phyloP scores from a whole-genome alignment of 2,797 vertebrate species.

The Myotis myotis region DNA sequence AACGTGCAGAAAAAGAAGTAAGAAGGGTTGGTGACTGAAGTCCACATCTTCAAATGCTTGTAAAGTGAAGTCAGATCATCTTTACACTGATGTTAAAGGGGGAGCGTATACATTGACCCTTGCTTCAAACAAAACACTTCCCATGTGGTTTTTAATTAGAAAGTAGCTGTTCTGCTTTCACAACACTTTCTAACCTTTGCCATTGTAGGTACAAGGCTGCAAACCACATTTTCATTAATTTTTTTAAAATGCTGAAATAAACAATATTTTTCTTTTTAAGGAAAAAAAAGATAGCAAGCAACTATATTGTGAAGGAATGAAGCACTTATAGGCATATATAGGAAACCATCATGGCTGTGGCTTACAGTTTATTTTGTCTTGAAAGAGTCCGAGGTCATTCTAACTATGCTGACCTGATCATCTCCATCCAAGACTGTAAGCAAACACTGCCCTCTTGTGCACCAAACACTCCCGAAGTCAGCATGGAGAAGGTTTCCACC shows the following conservation, averaged over 20 bases:
- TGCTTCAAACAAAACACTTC: slow-evolving; percentile 11
- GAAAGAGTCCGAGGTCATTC: slow-evolving; percentile 66
- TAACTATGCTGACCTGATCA: slow-evolving; percentile 62
- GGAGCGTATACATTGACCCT: background rate
- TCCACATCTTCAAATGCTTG: slow-evolving; percentile 26
- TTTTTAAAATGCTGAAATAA: slow-evolving; percentile 58
- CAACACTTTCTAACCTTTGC: slow-evolving; percentile 38
- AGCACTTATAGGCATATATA: background rate
- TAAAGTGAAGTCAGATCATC: slow-evolving; percentile 40
- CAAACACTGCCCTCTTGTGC: slow-evolving; percentile 87
- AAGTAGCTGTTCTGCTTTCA: slow-evolving; percentile 48
- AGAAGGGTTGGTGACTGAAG: background rate
- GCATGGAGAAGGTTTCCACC: background rate
- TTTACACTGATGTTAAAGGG: slow-evolving; percentile 49
- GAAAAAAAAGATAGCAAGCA: slow-evolving; percentile 37
- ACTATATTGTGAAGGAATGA: slow-evolving; percentile 44
- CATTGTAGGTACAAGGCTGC: background rate
- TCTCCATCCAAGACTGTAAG: slow-evolving; percentile 65
- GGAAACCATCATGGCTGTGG: background rate
- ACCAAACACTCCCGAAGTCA: slow-evolving; percentile 7
- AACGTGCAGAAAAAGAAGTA: background rate
- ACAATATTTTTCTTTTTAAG: slow-evolving; percentile 67
- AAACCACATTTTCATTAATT: slow-evolving; percentile 35
- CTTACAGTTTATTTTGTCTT: slow-evolving; percentile 69
- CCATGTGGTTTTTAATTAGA: slow-evolving; percentile 50